Conservation (phyloP, 2,797 vertebrate species). For the Silurus aristotelis region DNA sequence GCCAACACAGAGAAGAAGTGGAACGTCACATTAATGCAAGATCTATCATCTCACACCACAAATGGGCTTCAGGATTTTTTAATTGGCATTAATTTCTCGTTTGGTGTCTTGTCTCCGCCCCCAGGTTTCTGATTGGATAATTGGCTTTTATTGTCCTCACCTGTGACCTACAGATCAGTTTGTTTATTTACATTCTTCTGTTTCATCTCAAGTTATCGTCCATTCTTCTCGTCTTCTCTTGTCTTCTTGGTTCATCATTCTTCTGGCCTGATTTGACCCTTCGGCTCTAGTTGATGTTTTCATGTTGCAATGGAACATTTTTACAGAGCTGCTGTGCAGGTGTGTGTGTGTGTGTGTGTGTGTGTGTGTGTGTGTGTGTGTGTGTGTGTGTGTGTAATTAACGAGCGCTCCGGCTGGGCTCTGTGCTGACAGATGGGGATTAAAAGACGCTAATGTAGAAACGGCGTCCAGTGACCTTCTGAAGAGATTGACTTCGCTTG, state of each 20-base stretch:
- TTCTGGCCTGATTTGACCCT: neutral
- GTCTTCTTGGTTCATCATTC: too few relatives aligned
- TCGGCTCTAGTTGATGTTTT: neutral
- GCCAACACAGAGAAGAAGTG: too few relatives aligned
- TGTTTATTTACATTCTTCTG: neutral
- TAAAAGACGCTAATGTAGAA: slow-evolving; percentile 78
- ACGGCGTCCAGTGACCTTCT: slow-evolving; percentile 84
- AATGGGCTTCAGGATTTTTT: too few relatives aligned
- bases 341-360: neutral
- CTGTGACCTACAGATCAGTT: too few relatives aligned
- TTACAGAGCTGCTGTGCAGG: neutral
- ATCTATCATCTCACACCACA: too few relatives aligned
- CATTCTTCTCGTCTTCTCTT: too few relatives aligned
- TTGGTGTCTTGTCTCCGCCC: too few relatives aligned
- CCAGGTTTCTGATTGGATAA: too few relatives aligned
- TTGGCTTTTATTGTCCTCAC: too few relatives aligned
- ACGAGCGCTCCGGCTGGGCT: slow-evolving; percentile 48
- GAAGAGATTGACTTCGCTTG: slow-evolving; percentile 83
- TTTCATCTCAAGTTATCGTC: too few relatives aligned
- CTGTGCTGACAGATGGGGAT: slow-evolving; percentile 74
- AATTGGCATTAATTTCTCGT: too few relatives aligned
- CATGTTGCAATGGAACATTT: neutral
- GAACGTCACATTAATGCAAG: too few relatives aligned
- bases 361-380: slow-evolving; percentile 46
- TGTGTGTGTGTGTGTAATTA: slow-evolving; percentile 55